Conservation (phyloP, 2,113 vertebrate genomes). For the Suncus etruscus region DNA sequence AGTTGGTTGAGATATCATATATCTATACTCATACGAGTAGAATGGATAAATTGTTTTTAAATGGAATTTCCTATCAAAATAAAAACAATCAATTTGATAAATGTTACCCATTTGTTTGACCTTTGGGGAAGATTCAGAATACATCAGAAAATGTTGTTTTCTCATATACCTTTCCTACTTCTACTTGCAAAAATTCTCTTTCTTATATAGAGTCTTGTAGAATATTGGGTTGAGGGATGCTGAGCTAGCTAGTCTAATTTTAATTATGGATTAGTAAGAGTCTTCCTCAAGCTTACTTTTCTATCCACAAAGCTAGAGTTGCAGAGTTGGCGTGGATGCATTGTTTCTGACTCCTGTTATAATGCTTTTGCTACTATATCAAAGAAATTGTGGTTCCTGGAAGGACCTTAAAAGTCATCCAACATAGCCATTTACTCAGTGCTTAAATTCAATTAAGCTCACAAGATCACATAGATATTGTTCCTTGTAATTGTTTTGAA, state of each 20-base stretch:
- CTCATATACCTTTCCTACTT: conserved; percentile 4
- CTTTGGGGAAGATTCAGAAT: conserved; percentile 64
- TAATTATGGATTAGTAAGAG: background rate
- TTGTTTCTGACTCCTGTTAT: background rate
- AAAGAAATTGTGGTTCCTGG: background rate
- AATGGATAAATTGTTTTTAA: background rate
- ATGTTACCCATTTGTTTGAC: conserved; percentile 65
- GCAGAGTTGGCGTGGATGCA: background rate
- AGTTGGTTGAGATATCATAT: conserved; percentile 31
- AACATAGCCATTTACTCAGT: background rate
- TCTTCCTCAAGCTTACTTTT: background rate
- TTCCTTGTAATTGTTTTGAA: conserved; percentile 52
- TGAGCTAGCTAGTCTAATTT: conserved; percentile 12
- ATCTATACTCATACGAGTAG: background rate
- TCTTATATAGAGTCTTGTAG: background rate
- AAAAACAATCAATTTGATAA: conserved; percentile 59
- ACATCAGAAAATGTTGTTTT: conserved; percentile 69
- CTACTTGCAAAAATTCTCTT: conserved; percentile 43
- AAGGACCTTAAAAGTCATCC: background rate
- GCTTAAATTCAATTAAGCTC: background rate
- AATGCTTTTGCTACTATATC: conserved; percentile 6
- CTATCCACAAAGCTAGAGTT: background rate
- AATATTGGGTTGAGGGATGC: conserved; percentile 21
- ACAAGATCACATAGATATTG: background rate
- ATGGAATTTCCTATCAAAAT: conserved; percentile 55